Conservation (phyloP, 2,888 invertebrate genomes). For the Drosophila longiperda region DNA sequence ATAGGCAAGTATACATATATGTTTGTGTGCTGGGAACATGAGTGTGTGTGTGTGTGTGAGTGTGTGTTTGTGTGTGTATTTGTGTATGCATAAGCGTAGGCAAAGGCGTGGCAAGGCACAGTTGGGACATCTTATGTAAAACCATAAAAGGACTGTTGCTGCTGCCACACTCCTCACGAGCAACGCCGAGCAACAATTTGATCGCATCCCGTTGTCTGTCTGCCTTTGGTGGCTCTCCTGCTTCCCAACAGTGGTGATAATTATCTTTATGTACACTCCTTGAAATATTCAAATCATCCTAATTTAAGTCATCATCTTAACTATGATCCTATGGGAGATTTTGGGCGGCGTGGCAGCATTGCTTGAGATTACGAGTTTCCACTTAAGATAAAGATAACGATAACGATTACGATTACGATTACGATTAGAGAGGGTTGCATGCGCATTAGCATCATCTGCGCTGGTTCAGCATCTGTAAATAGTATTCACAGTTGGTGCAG, state of each 20-base stretch:
- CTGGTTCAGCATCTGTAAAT: slow-evolving; percentile 89
- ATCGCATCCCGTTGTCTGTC: slow-evolving; percentile 13
- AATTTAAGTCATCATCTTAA: slow-evolving; percentile 11
- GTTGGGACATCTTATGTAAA: slow-evolving; percentile 78
- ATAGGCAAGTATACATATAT: slow-evolving; percentile 54
- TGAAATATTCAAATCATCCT: background rate
- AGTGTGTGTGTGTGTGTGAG: slow-evolving; percentile 30
- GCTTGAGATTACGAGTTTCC: slow-evolving; percentile 74
- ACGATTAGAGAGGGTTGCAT: slow-evolving; percentile 4
- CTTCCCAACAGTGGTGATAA: slow-evolving; percentile 5
- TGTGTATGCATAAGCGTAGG: slow-evolving; percentile 19
- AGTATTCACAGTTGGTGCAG: slow-evolving; percentile 96
- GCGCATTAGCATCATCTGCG: slow-evolving; percentile 82
- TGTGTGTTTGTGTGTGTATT: slow-evolving; percentile 21
- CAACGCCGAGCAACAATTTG: slow-evolving; percentile 9
- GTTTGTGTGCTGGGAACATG: slow-evolving; percentile 55
- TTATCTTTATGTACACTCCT: slow-evolving; percentile 29
- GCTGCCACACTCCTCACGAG: slow-evolving; percentile 24
- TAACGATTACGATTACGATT: slow-evolving; percentile 50
- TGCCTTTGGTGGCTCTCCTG: slow-evolving; percentile 7
- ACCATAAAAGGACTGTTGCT: slow-evolving; percentile 80
- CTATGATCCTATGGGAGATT: slow-evolving; percentile 33
- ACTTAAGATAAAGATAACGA: slow-evolving; percentile 49
- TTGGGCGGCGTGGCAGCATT: slow-evolving; percentile 71
- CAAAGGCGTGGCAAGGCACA: slow-evolving; percentile 49